Evolutionary conservation across 2,888 invertebrate species (phyloP).

Genomic region (Synergus umbraculus): DNA sequence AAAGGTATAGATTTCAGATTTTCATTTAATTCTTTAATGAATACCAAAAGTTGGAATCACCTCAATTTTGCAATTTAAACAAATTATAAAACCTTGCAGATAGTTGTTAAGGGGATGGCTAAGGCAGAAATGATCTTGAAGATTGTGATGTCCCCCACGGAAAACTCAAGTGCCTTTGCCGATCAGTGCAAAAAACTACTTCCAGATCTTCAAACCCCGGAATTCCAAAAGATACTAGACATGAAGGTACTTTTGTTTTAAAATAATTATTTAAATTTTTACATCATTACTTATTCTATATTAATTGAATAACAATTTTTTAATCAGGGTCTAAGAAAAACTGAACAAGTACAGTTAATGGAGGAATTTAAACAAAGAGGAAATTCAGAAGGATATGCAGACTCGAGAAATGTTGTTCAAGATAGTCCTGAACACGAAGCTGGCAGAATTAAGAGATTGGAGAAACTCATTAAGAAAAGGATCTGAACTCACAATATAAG

Average conservation of each 20-base stretch:
- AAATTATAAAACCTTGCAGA: constrained; percentile 73
- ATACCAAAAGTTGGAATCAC: background rate
- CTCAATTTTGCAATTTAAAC: background rate
- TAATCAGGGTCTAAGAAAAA: constrained; percentile 71
- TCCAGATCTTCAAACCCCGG: constrained; percentile 91
- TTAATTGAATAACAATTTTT: constrained; percentile 24
- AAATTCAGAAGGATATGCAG: constrained; percentile 55
- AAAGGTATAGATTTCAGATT: constrained; percentile 78
- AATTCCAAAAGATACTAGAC: constrained; percentile 96
- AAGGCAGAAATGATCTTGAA: constrained; percentile 99
- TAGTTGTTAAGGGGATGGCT: constrained; percentile 94
- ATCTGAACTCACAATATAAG: constrained; percentile 55
- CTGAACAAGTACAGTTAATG: constrained; percentile 80
- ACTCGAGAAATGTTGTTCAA: constrained; percentile 60
- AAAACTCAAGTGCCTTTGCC: constrained; percentile 88
- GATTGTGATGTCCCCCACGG: constrained; percentile 96
- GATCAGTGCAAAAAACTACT: constrained; percentile 93
- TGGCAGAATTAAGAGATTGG: constrained; percentile 79
- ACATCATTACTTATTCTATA: constrained; percentile 22
- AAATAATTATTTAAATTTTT: constrained; percentile 19
- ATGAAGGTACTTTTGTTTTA: constrained; percentile 86
- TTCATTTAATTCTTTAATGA: background rate
- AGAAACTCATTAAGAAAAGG: constrained; percentile 80
- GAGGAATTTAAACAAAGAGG: constrained; percentile 80
- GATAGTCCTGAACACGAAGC: constrained; percentile 77